A percentile compares a stretch with the other conserved stretches of the same genome.
Evolutionary conservation across 1,140 invertebrate species (phyloP).

Genomic region (Branchinecta lindahli): DNA sequence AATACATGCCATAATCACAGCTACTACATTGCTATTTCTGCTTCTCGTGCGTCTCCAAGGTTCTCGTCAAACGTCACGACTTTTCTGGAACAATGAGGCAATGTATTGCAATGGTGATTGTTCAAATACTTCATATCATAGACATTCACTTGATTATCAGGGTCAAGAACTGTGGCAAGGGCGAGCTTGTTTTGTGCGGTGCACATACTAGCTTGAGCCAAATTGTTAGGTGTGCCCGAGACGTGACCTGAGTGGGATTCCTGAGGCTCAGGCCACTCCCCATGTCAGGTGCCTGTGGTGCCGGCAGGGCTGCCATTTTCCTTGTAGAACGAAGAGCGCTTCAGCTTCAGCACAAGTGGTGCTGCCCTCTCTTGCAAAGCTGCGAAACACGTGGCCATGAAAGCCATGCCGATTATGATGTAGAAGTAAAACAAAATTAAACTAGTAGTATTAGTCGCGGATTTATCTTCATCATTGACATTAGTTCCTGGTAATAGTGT

Average conservation of each 20-base stretch:
- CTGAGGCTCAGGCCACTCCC: not conserved
- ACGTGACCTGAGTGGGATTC: not conserved
- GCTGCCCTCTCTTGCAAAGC: not conserved
- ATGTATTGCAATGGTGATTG: not conserved
- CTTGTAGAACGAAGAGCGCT: not conserved
- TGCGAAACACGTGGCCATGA: constrained; percentile 6
- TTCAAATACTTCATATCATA: constrained; percentile 4
- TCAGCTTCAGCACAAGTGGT: not conserved
- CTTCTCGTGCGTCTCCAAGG: not conserved
- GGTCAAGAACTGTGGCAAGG: not conserved
- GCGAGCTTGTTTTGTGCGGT: not conserved
- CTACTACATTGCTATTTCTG: not conserved
- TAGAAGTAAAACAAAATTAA: not conserved
- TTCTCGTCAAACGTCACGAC: not conserved
- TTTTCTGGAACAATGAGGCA: not conserved
- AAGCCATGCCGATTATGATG: not conserved
- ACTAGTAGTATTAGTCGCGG: not conserved
- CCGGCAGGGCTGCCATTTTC: not conserved
- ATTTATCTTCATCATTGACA: not conserved
- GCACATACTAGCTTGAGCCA: not conserved
- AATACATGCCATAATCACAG: too few species aligned
- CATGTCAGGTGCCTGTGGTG: not conserved
- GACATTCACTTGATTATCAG: not conserved
- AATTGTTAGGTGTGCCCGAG: not conserved
- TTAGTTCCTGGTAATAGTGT: not conserved